Conservation (phyloP, 2,888 invertebrate species). For the Meta bourneti region DNA sequence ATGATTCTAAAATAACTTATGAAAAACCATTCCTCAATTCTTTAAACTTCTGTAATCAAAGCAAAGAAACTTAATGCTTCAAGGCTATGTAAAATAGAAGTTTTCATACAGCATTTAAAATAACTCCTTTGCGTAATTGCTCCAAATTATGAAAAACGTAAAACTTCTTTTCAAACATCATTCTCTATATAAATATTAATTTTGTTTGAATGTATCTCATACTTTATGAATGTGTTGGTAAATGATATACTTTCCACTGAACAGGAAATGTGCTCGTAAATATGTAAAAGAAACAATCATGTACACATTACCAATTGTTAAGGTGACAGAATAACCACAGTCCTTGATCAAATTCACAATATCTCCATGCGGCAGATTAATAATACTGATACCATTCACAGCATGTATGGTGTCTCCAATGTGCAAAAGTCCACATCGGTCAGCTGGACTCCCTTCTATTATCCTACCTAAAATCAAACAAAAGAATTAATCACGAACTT, state of each 20-base stretch:
- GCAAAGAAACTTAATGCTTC: too few species aligned
- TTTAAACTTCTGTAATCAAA: too few species aligned
- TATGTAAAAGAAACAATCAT: neutral
- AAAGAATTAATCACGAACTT: too few species aligned
- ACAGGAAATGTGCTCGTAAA: neutral
- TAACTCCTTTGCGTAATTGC: too few species aligned
- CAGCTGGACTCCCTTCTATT: constrained; percentile 96
- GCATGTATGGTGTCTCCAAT: constrained; percentile 97
- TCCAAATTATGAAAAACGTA: too few species aligned
- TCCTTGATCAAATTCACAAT: constrained; percentile 98
- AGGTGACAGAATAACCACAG: constrained; percentile 93
- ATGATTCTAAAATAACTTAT: too few species aligned
- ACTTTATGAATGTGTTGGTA: neutral
- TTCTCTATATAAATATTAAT: too few species aligned
- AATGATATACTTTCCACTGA: neutral
- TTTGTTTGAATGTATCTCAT: too few species aligned
- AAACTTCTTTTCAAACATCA: too few species aligned
- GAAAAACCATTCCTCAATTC: too few species aligned
- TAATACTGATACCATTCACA: constrained; percentile 95
- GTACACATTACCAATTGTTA: constrained; percentile 84
- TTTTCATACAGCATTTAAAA: too few species aligned
- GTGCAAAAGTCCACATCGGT: constrained; percentile 92
- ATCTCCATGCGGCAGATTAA: constrained; percentile 95
- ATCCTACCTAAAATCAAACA: constrained; percentile 88
- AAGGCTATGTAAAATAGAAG: too few species aligned